A percentile compares a stretch with the other conserved stretches of the same genome.
Evolutionary conservation across 2,888 invertebrate species (phyloP).

Genomic region (Cerastis leucographa): DNA sequence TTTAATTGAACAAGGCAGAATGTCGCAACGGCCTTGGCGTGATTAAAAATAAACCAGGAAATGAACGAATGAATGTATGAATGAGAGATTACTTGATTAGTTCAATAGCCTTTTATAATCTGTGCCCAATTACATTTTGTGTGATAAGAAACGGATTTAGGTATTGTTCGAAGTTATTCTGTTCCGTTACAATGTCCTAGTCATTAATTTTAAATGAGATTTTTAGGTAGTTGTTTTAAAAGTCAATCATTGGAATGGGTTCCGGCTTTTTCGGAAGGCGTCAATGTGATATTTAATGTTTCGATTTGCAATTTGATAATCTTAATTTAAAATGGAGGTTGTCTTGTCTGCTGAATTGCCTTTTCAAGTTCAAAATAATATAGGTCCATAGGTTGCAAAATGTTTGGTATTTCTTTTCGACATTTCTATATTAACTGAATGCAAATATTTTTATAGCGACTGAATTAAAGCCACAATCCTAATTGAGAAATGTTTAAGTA

Average conservation of each 20-base stretch:
- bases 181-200: constrained; percentile 67
- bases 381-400: neutral
- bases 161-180: constrained; percentile 57
- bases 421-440: neutral
- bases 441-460: neutral
- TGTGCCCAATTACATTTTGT: constrained; percentile 59
- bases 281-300: constrained; percentile 26
- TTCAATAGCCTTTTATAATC: constrained; percentile 70
- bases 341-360: constrained; percentile 22
- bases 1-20: constrained; percentile 49
- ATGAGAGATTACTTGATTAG: constrained; percentile 69
- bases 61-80: constrained; percentile 60
- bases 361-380: constrained; percentile 25
- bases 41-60: constrained; percentile 73
- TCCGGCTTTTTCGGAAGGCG: constrained; percentile 63
- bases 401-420: neutral
- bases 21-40: constrained; percentile 69
- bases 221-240: constrained; percentile 50
- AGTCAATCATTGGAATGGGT: constrained; percentile 51
- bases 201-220: constrained; percentile 61
- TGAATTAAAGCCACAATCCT: neutral
- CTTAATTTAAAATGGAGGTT: constrained; percentile 54
- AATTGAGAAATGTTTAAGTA: neutral
- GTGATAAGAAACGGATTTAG: constrained; percentile 68
- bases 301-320: constrained; percentile 53